A percentile compares a stretch with the other conserved stretches of the same genome.
Conservation (phyloP, 2,113 vertebrate genomes). For the Tichodroma muraria region DNA sequence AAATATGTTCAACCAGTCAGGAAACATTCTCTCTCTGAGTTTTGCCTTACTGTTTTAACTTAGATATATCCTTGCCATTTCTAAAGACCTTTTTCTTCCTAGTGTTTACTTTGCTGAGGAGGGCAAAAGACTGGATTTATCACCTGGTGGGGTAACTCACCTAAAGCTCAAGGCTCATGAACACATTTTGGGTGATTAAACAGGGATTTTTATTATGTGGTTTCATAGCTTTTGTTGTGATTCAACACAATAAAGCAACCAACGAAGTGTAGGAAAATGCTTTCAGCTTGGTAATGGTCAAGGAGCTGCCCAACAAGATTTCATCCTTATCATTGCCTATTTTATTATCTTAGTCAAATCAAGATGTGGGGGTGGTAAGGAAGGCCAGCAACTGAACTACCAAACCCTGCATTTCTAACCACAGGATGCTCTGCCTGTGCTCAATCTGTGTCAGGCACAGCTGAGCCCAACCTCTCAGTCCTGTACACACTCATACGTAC, state of each 20-base stretch:
- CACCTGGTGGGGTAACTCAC: not conserved
- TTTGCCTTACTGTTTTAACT: not conserved
- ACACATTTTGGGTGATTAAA: not conserved
- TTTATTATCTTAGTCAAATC: not conserved
- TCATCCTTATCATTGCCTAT: not conserved
- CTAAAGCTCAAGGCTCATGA: not conserved
- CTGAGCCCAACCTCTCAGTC: not conserved
- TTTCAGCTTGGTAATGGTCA: not conserved
- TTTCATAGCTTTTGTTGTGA: not conserved
- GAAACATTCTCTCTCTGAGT: not conserved
- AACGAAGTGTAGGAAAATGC: not conserved
- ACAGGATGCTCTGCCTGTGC: not conserved
- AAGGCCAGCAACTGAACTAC: not conserved
- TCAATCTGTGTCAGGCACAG: not conserved
- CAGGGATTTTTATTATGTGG: not conserved
- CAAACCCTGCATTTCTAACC: not conserved
- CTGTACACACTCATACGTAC: rapidly evolving
- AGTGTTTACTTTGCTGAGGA: not conserved
- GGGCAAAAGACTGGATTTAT: not conserved
- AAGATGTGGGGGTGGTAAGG: not conserved
- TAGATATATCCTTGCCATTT: not conserved
- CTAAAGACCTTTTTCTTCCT: not conserved
- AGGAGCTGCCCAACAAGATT: not conserved
- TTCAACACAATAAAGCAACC: not conserved
- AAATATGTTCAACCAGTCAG: not conserved